phyloP scores from a whole-genome alignment of 1,140 invertebrate species.

The Drosophila carrolli region DNA sequence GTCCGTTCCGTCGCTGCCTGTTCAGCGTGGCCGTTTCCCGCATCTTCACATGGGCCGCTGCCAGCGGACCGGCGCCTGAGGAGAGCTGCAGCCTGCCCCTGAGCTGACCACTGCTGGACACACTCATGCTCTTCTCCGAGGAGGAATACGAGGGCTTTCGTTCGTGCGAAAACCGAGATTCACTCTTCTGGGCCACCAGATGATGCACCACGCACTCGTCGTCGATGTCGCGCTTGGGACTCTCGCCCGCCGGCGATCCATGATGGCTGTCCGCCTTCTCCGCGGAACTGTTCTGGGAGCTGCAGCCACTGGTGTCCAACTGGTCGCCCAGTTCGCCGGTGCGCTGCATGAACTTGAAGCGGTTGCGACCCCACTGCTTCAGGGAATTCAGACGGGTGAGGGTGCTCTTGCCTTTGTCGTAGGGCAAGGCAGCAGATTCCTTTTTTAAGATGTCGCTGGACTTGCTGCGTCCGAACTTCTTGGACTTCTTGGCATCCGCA shows the following conservation, averaged over 20 bases:
- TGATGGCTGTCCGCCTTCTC: conserved; percentile 59
- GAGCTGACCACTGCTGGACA: conserved; percentile 76
- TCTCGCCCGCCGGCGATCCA: conserved; percentile 20
- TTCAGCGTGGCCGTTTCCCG: conserved; percentile 89
- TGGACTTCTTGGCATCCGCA: conserved; percentile 62
- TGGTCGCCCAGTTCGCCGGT: conserved; percentile 82
- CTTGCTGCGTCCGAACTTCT: conserved; percentile 86
- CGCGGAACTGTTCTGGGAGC: conserved; percentile 74
- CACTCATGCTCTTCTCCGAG: conserved; percentile 88
- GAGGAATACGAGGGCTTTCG: conserved; percentile 91
- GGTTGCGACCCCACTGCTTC: conserved; percentile 92
- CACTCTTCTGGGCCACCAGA: conserved; percentile 76
- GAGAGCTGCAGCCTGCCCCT: conserved; percentile 72
- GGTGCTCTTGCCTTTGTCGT: conserved; percentile 86
- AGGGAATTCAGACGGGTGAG: conserved; percentile 92
- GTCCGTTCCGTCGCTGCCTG: conserved; percentile 86
- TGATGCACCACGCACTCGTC: conserved; percentile 88
- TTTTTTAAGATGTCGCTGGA: conserved; percentile 89
- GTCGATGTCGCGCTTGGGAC: conserved; percentile 84
- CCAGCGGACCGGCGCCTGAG: conserved; percentile 18
- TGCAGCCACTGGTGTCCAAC: conserved; percentile 84
- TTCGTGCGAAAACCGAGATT: conserved; percentile 86
- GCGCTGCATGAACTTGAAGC: conserved; percentile 90
- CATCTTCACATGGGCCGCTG: conserved; percentile 87
- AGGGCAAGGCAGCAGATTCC: conserved; percentile 84